These are phyloP conservation scores for Epicampocera succincta DNA, from an alignment of 2,888 invertebrate species.

Conservation along the genomic window DNA sequence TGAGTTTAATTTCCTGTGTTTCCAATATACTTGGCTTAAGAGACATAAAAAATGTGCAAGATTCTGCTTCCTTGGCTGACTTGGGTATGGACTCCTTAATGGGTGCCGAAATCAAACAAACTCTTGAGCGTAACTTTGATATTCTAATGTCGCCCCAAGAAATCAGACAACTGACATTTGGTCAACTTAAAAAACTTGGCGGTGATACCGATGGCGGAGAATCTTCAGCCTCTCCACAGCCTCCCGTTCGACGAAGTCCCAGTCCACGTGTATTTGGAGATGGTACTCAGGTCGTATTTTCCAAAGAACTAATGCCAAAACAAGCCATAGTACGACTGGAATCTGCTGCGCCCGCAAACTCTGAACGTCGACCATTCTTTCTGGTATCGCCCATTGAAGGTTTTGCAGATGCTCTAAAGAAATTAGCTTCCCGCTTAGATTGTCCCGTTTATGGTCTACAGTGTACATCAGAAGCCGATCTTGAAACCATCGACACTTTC, in stretches of 20 bases:
- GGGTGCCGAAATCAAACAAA: constrained; percentile 99
- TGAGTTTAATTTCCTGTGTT: constrained; percentile 89
- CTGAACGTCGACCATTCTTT: constrained; percentile 84
- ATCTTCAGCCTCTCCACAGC: constrained; percentile 67
- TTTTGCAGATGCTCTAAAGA: constrained; percentile 87
- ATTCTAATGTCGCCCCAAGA: constrained; percentile 94
- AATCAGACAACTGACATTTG: constrained; percentile 92
- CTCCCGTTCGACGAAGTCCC: constrained; percentile 74
- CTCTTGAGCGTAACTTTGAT: constrained; percentile 95
- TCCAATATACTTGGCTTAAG: constrained; percentile 95
- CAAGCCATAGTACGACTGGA: constrained; percentile 87
- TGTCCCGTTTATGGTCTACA: constrained; percentile 94
- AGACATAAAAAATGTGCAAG: constrained; percentile 90
- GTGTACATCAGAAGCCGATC: constrained; percentile 89
- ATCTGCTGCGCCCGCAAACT: constrained; percentile 80
- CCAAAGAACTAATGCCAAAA: constrained; percentile 88
- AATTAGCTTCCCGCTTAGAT: constrained; percentile 87
- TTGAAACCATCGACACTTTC: constrained; percentile 87
- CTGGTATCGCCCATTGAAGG: constrained; percentile 95
- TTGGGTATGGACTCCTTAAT: constrained; percentile 99
- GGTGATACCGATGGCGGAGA: constrained; percentile 73
- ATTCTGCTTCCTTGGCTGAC: constrained; percentile 91
- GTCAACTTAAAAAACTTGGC: constrained; percentile 85
- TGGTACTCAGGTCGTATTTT: constrained; percentile 83
- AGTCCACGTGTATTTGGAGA: constrained; percentile 80